Percentiles rank a stretch among this genome's conserved stretches.
phyloP scores from a whole-genome alignment of 2,797 vertebrate species.

The Tolypeutes matacus region DNA sequence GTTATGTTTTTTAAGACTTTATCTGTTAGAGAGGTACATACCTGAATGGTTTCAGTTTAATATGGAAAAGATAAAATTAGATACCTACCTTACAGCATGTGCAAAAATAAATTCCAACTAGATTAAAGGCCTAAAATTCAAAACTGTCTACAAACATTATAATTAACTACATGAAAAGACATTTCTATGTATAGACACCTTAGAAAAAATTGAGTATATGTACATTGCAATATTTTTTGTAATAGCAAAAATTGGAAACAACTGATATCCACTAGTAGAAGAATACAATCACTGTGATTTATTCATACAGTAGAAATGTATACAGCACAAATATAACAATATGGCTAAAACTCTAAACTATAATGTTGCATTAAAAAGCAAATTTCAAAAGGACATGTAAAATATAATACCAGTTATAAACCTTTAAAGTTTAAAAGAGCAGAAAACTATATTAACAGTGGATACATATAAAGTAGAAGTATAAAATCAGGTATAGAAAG shows the following conservation, averaged over 20 bases:
- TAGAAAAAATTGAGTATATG: conserved; percentile 33
- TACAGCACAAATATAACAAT: neutral
- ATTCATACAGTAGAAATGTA: neutral
- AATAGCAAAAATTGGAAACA: conserved; percentile 23
- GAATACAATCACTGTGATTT: conserved; percentile 15
- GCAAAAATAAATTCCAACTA: conserved; percentile 47
- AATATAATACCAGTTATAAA: neutral
- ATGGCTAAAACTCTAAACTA: conserved; percentile 24
- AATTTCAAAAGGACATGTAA: neutral
- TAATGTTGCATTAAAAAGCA: neutral
- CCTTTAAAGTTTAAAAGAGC: conserved; percentile 27
- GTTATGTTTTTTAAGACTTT: neutral
- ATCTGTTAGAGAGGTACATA: neutral
- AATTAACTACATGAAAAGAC: conserved; percentile 37
- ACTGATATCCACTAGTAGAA: neutral
- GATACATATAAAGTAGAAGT: neutral
- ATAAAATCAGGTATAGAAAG: conserved; percentile 44
- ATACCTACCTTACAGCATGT: neutral
- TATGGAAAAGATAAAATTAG: conserved; percentile 50
- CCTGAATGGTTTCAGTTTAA: conserved; percentile 37
- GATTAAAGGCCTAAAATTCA: conserved; percentile 13
- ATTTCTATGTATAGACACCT: neutral
- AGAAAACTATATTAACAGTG: neutral
- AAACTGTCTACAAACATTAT: conserved; percentile 38
- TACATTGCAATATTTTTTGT: neutral